Base-by-base conservation (phyloP, 2,797 vertebrate species). In the Aselliscus stoliczkanus region DNA sequence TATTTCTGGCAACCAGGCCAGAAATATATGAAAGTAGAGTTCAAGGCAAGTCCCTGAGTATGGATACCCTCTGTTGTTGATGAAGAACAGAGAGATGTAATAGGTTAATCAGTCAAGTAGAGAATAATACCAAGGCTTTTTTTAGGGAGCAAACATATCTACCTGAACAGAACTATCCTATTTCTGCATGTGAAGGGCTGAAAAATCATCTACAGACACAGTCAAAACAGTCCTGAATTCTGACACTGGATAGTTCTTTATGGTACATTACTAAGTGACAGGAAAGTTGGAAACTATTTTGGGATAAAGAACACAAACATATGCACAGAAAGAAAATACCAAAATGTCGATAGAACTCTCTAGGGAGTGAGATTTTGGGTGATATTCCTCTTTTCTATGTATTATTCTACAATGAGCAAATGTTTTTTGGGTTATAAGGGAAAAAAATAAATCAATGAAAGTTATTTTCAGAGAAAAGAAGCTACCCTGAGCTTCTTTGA, bases 11-110 rank as follows among this genome's bases (percentile, higher is more conserved):
- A 69, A 54, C 44, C 21, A 90, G 67, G 29, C 34, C 80, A 72
- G 83, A 96, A 95, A 54, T 75, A 8, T 39, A 42, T 72, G 75
- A 58, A 89, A 84, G 39, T 17, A 85, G 86, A 94, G n/a, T 94
- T 95, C 52, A 92, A 85, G 72, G 76, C 50, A 92, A 88, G 52
- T 21, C 37, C 9, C 20, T 44, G 18, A 92, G 42, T 87, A 29
- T 64, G 18, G 29, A 29, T 70, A n/a, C 7, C 25, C 50, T 94
- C 60, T 73, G 37, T n/a, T 47, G 31, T 58, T 77, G 39, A 56
- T 58, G 52, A 94, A 95, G 69, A 81, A 17, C 54, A 64, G 44
- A 83, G 47, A 93, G 18, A 76, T 72, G 50, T 67, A 79, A 64
- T n/a, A 69, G 60, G 52, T 94, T 64, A 64, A 56, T 75, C 47